Base-by-base conservation (phyloP, 2,113 vertebrate genomes). In the Azemiops feae region DNA sequence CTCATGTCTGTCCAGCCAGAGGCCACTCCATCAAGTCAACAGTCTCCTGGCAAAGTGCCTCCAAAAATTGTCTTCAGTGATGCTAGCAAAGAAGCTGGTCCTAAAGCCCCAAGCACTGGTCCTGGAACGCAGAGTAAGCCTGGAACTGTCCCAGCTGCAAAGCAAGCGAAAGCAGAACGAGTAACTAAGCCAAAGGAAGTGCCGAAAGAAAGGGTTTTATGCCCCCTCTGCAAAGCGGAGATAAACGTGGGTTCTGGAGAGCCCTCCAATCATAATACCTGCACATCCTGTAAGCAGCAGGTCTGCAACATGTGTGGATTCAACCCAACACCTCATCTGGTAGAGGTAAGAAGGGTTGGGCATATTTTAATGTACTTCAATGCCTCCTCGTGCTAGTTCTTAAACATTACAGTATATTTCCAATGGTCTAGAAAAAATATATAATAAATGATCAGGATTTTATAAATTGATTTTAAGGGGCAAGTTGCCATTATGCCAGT, bases 291-390 rank as follows among this genome's bases (percentile, higher is more conserved):
- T 97, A 98, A 96, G 93, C 98, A 98, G 90, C 99, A 98, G 97
- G 99, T 99, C 97, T 99, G 99, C 98, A 99, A 99, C 97, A 98
- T 99, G 97, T 99, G 99, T 94, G 99, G 99, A 96, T 99, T 99
- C 98, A 99, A 99, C 97, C 99, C 99, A 30, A 98, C 98, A 0
- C 99, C 99, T 93, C 99, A 99, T 94, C 97, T 99, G 88, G 97
- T 98, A 20, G 98, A 99, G 99, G 99, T 99, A 99, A 99, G 98
- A 43, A 55, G 53, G 25, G 7, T 2, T 3, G 0, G 47, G 27
- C 12, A 25, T 87, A 23, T 89, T 57, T 87, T 47, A 30, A 52
- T 55, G 25, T 27, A 74, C 11, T 94, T 11, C 3, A 74, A 60
- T 52, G 43, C 3, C 57, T 90, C 47, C 3, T 57, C 23, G 6